A percentile compares a stretch with the other conserved stretches of the same genome.
Evolutionary conservation across 2,797 vertebrate genomes (phyloP).

Genomic region (Anas georgica): DNA sequence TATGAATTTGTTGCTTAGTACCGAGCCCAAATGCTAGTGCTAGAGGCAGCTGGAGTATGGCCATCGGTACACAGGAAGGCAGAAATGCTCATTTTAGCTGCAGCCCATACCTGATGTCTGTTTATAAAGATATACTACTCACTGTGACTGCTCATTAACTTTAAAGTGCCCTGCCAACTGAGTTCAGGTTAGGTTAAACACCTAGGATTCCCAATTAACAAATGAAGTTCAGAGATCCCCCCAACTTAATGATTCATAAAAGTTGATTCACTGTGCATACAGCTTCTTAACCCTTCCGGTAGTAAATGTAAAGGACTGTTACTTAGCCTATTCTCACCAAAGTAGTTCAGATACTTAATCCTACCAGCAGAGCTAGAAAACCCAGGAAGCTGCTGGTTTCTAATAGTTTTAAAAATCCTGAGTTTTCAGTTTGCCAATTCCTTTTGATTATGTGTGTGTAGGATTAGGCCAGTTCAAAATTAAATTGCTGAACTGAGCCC

Average conservation of each 20-base stretch:
- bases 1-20: neutral
- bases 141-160: neutral
- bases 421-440: neutral
- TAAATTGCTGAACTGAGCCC: neutral
- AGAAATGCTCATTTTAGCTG: neutral
- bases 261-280: neutral
- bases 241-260: neutral
- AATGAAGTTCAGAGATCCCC: neutral
- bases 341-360: neutral
- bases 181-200: neutral
- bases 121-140: neutral
- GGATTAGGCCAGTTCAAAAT: neutral
- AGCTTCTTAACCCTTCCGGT: neutral
- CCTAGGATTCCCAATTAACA: neutral
- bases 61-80: accelerated
- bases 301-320: neutral
- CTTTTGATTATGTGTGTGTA: neutral
- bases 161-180: neutral
- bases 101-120: neutral
- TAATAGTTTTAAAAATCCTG: neutral
- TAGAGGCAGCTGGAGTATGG: neutral
- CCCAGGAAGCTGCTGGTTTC: neutral
- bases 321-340: neutral
- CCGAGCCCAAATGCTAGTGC: neutral
- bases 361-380: neutral